phyloP scores from a whole-genome alignment of 2,797 vertebrate genomes.

The Xiphorhynchus erythropygius region DNA sequence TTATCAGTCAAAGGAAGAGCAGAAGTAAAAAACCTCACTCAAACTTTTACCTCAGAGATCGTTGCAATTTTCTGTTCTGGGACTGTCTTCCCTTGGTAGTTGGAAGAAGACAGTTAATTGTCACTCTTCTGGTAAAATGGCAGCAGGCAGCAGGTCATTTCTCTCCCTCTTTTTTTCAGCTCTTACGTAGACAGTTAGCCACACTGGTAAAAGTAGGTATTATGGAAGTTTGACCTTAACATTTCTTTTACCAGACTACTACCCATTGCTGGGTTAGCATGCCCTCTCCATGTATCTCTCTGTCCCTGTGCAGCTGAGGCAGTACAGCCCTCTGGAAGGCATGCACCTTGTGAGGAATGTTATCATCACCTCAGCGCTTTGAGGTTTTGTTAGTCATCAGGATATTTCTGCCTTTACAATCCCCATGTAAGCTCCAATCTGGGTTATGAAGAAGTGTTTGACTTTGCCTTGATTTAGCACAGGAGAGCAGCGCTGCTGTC shows the following conservation, averaged over 20 bases:
- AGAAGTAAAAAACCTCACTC: background rate
- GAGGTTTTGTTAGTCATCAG: background rate
- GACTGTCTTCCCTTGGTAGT: background rate
- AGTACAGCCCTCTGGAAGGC: background rate
- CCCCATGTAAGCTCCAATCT: background rate
- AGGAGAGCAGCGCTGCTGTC: background rate
- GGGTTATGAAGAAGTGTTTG: background rate
- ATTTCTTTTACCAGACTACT: background rate
- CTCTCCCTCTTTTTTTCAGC: background rate
- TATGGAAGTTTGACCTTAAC: background rate
- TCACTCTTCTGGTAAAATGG: background rate
- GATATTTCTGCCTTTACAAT: background rate
- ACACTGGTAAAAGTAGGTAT: background rate
- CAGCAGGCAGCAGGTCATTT: background rate
- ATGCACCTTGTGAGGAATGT: background rate
- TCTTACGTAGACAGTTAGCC: background rate
- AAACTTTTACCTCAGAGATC: background rate
- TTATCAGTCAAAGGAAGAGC: background rate
- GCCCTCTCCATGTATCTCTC: background rate
- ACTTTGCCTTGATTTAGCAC: background rate
- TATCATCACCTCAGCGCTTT: background rate
- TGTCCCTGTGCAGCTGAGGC: background rate
- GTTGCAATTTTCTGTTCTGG: background rate
- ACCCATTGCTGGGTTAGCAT: background rate
- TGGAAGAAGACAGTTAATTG: background rate